Evolutionary conservation across 2,888 invertebrate genomes (phyloP), one percentile per base, ranked within the genome.

Genomic region (Automeris io): DNA sequence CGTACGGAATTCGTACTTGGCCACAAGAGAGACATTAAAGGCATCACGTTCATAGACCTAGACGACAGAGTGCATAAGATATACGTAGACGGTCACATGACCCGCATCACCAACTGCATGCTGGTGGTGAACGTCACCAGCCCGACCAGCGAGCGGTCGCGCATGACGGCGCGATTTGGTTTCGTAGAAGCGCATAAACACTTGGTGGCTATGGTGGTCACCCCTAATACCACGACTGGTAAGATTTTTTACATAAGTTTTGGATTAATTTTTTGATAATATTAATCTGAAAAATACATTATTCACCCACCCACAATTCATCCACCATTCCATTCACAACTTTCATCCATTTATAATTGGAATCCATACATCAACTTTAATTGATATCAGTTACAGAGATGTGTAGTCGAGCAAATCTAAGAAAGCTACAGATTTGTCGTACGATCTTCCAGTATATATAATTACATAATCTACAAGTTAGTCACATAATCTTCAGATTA

Each of bases 71-170:
- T 91, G 23, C 90, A 92, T 42, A 91, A 91, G 1, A 88, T 91
- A 2, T 87, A 88, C 39, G 87, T 92, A 16, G 88, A 91, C 61
- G 93, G 94, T 4, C 90, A 92, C 70, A 88, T 93, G 49, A 90
- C 89, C 34, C 90, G 90, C 32, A 75, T 95, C 13, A 92, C 92
- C 0, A 92, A 94, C 70, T 94, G 92, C 45, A 92, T 92, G 91
- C 64, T 94, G 1, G 87, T 88, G 1, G 88, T 94, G 11, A 94
- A 94, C 65, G 88, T 94, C 2, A 93, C 93, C 0, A 93, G 93
- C 2, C 93, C 93, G 0, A 77, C 91, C 33, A 90, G 92, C 34
- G 91, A 91, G 39, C 90, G 91, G 54, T 83, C 90, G 0, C 89
- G 87, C 8, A 85, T 93, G 12, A 88, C 89, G 0, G 93, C 91